phyloP scores from a whole-genome alignment of 2,888 invertebrate species.

The Xanthia icteritia region DNA sequence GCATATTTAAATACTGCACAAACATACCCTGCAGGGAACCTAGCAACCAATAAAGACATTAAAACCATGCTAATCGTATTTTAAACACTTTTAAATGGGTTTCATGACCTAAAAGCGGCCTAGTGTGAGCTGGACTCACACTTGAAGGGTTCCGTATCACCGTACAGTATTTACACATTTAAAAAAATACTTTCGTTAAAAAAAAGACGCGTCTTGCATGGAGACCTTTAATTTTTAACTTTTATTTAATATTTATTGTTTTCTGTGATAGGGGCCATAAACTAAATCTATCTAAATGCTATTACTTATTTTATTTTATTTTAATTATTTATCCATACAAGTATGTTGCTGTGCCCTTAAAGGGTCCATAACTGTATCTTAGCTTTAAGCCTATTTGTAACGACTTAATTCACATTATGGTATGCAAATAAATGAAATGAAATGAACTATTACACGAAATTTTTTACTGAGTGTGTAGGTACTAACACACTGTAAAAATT shows the following conservation, averaged over 20 bases:
- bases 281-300: no score
- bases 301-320: no score
- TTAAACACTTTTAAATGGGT: slow-evolving; percentile 75
- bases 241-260: neutral
- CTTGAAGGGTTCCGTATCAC: neutral
- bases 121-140: neutral
- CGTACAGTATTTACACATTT: no score
- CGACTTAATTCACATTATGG: no score
- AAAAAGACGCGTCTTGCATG: neutral
- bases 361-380: no score
- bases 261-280: neutral
- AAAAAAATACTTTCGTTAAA: neutral
- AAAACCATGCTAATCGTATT: slow-evolving; percentile 69
- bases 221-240: neutral
- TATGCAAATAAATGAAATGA: no score
- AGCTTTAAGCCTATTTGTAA: no score
- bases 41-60: slow-evolving; percentile 57
- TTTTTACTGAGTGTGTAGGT: no score
- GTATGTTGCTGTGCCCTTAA: no score
- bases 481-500: neutral
- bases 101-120: slow-evolving; percentile 46
- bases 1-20: slow-evolving; percentile 51
- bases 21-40: slow-evolving; percentile 38
- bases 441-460: no score
- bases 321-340: no score